phyloP scores from a whole-genome alignment of 2,797 vertebrate species.

The Chromis chromis region DNA sequence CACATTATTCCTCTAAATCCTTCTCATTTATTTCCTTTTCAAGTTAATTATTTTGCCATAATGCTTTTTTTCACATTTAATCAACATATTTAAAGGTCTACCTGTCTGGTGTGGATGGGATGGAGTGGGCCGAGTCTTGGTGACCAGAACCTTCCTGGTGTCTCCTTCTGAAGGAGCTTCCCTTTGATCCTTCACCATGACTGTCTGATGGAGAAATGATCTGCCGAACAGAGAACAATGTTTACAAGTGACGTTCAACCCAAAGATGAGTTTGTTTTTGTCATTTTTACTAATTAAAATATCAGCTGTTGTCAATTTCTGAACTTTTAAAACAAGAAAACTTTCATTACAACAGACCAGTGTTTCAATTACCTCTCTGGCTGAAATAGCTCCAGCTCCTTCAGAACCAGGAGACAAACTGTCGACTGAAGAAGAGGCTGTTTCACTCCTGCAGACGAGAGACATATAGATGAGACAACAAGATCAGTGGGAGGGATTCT shows the following conservation, averaged over 20 bases:
- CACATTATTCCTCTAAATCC: too few relatives aligned
- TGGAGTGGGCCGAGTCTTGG: slow-evolving; percentile 69
- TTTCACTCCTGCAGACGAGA: slow-evolving; percentile 62
- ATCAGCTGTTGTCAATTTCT: too few relatives aligned
- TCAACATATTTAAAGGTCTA: slow-evolving; percentile 41
- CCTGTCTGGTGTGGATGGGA: slow-evolving; percentile 86
- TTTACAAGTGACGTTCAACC: too few relatives aligned
- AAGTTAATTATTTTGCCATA: background rate
- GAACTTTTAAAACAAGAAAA: background rate
- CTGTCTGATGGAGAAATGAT: slow-evolving; percentile 43
- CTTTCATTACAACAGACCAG: background rate
- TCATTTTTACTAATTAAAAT: too few relatives aligned
- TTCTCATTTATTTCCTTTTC: too few relatives aligned
- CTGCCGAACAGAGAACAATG: slow-evolving; percentile 50
- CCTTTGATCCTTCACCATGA: slow-evolving; percentile 75
- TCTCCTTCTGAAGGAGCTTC: slow-evolving; percentile 80
- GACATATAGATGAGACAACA: background rate
- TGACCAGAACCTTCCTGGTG: slow-evolving; percentile 70
- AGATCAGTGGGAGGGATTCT: background rate
- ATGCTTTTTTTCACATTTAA: too few relatives aligned
- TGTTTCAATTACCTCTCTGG: slow-evolving; percentile 70
- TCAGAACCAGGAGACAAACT: slow-evolving; percentile 72
- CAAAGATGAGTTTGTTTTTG: too few relatives aligned
- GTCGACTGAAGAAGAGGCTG: slow-evolving; percentile 64
- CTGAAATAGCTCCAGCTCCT: slow-evolving; percentile 45